These are phyloP conservation scores for Tretioscincus oriximinensis DNA, from an alignment of 2,113 vertebrate genomes.

Conservation along the genomic window DNA sequence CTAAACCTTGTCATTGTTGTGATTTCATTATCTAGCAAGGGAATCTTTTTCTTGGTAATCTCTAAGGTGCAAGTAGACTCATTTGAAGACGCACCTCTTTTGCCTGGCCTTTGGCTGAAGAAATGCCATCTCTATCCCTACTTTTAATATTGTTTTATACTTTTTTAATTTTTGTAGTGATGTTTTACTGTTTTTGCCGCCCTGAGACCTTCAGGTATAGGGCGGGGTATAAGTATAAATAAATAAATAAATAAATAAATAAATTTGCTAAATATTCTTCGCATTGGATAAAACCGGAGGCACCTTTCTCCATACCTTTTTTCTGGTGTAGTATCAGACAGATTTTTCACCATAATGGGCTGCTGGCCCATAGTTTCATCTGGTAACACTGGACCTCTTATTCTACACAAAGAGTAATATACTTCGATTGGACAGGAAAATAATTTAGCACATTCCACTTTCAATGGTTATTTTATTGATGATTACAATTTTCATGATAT, in stretches of 20 bases:
- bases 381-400: not conserved
- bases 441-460: not conserved
- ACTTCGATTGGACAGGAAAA: not conserved
- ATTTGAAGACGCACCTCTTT: no score
- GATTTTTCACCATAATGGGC: not conserved
- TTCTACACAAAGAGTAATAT: not conserved
- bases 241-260: no score
- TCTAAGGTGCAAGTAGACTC: no score
- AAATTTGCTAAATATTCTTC: not conserved
- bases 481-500: slow-evolving; percentile 12
- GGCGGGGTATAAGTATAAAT: no score
- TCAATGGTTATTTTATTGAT: slow-evolving; percentile 4
- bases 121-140: no score
- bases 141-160: no score
- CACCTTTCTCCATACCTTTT: not conserved
- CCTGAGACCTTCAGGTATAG: no score
- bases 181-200: no score
- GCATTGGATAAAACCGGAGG: not conserved
- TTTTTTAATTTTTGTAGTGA: no score
- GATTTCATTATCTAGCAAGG: not conserved
- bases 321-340: not conserved
- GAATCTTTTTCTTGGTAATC: no score
- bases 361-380: not conserved
- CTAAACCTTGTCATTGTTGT: not conserved
- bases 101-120: no score